Evolutionary conservation across 2,888 invertebrate species (phyloP).

Genomic region (Temnothorax unifasciatus): DNA sequence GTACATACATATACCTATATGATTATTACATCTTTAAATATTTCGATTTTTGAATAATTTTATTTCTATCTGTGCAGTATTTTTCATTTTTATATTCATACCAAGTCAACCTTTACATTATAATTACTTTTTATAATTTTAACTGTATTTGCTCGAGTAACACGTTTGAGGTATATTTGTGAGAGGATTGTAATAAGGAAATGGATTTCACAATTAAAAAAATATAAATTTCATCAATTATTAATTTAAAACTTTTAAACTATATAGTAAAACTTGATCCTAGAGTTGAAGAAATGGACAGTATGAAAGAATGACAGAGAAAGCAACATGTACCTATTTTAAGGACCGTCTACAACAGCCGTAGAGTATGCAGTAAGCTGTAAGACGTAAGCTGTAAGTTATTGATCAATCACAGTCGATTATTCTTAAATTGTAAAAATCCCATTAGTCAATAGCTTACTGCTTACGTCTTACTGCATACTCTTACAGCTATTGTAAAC

Average conservation of each 20-base stretch:
- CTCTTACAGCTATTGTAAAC: too few relatives aligned
- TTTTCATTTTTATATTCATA: conserved; percentile 31
- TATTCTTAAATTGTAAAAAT: too few relatives aligned
- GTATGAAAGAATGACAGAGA: not conserved
- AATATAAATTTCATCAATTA: not conserved
- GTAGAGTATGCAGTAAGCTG: too few relatives aligned
- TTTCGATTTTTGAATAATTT: not conserved
- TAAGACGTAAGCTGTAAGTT: too few relatives aligned
- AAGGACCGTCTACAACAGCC: too few relatives aligned
- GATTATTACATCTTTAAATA: not conserved
- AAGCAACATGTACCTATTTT: not conserved
- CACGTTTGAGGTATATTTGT: not conserved
- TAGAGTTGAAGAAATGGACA: not conserved
- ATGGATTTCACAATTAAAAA: not conserved
- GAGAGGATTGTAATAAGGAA: not conserved
- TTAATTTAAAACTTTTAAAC: conserved; percentile 10
- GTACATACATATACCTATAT: not conserved
- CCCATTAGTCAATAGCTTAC: too few relatives aligned
- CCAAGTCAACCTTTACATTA: conserved; percentile 43
- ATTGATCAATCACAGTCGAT: too few relatives aligned
- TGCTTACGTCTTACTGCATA: too few relatives aligned
- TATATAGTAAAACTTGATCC: not conserved
- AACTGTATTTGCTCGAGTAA: not conserved
- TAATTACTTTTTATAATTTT: conserved; percentile 3
- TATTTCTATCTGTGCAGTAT: not conserved